Conservation (phyloP, 2,888 invertebrate species). For the Spodoptera littoralis region DNA sequence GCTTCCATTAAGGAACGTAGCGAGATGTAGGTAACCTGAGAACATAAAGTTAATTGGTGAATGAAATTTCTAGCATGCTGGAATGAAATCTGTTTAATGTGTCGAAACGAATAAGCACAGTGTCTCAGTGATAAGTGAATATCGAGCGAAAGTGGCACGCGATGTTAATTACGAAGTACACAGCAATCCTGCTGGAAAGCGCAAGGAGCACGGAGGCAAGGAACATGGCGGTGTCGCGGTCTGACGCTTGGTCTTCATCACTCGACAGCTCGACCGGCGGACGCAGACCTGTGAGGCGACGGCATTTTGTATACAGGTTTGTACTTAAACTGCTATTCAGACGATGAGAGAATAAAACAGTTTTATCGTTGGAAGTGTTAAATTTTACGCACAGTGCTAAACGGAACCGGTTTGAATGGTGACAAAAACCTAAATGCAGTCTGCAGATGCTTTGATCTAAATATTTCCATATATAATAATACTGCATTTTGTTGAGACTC, state of each 20-base stretch:
- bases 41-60: not conserved
- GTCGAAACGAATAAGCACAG: slow-evolving; percentile 31
- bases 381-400: too few relatives aligned
- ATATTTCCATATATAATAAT: too few relatives aligned
- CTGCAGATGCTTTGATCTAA: too few relatives aligned
- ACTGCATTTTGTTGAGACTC: too few relatives aligned
- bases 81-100: slow-evolving; percentile 21
- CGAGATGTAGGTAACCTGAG: slow-evolving; percentile 6
- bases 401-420: too few relatives aligned
- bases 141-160: slow-evolving; percentile 56
- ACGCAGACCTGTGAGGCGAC: slow-evolving; percentile 71
- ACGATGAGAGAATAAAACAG: not conserved
- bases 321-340: slow-evolving; percentile 30
- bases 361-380: not conserved
- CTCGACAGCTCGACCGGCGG: slow-evolving; percentile 71
- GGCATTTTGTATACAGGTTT: slow-evolving; percentile 79
- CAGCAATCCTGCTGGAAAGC: slow-evolving; percentile 91
- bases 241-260: slow-evolving; percentile 75
- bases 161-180: slow-evolving; percentile 92
- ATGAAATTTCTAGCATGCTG: slow-evolving; percentile 15
- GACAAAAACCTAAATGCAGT: too few relatives aligned
- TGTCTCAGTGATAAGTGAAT: slow-evolving; percentile 44
- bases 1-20: not conserved
- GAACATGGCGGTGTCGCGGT: slow-evolving; percentile 68
- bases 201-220: slow-evolving; percentile 86